These are phyloP conservation scores for Lophotriccus pileatus DNA, from an alignment of 2,797 vertebrate species.

Conservation along the genomic window DNA sequence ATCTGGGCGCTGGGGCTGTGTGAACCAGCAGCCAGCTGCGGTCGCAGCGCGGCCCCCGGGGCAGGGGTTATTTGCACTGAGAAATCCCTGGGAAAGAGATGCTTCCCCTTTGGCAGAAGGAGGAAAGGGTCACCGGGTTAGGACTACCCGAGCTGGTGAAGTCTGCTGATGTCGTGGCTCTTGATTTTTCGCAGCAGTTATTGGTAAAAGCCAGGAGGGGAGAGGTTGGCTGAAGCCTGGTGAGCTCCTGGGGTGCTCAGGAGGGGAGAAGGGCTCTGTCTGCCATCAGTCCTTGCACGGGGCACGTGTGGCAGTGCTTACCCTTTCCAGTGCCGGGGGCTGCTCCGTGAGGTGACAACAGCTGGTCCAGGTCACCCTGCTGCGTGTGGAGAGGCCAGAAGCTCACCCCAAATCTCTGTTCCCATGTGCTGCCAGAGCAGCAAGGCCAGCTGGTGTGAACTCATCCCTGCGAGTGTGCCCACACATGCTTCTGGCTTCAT, in stretches of 20 bases:
- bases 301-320: rapidly evolving
- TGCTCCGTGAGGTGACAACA: neutral
- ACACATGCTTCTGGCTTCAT: rapidly evolving
- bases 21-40: constrained; percentile 47
- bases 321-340: neutral
- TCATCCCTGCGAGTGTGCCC: rapidly evolving
- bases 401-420: neutral
- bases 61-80: neutral
- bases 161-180: rapidly evolving
- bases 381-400: neutral
- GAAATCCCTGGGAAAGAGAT: neutral
- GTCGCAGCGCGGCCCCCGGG: neutral
- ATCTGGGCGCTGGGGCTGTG: neutral
- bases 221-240: neutral
- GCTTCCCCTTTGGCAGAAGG: neutral
- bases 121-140: neutral
- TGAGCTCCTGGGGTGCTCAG: neutral
- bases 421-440: neutral
- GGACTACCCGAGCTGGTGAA: rapidly evolving
- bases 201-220: neutral
- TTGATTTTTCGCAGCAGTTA: neutral
- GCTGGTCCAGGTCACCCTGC: neutral
- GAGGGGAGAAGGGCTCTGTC: neutral
- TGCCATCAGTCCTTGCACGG: neutral
- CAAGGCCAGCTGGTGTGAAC: rapidly evolving